Conservation (phyloP, 2,113 vertebrate species). For the Athene cunicularia region DNA sequence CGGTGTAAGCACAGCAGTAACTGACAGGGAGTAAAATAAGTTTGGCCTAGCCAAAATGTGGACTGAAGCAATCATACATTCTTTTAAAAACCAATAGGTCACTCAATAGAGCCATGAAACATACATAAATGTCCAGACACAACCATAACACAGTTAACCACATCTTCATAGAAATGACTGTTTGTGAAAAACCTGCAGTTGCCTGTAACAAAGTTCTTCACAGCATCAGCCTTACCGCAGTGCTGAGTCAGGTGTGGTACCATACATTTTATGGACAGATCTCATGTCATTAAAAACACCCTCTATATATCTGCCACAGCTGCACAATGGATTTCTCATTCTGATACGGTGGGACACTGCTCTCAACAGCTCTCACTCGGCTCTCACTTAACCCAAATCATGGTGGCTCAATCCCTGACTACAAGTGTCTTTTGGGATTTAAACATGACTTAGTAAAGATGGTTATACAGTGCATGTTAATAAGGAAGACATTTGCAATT, state of each 20-base stretch:
- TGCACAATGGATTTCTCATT: neutral
- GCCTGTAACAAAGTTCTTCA: neutral
- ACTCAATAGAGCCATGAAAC: neutral
- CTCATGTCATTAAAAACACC: neutral
- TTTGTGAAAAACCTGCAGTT: neutral
- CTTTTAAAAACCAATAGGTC: neutral
- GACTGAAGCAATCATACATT: neutral
- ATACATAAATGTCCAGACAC: neutral
- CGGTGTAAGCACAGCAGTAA: neutral
- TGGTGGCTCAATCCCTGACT: neutral
- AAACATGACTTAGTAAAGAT: neutral
- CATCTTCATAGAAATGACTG: neutral
- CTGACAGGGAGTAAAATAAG: neutral
- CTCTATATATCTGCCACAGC: neutral
- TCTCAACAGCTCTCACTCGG: neutral
- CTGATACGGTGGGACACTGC: neutral
- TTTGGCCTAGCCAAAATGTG: neutral
- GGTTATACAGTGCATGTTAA: neutral
- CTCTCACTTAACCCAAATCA: neutral
- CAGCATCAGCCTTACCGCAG: neutral
- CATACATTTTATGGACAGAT: neutral
- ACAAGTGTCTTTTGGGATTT: neutral
- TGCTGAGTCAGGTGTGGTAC: neutral
- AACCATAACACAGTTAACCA: neutral
- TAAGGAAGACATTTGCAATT: conserved; percentile 26